Base-by-base conservation (phyloP, 2,113 vertebrate species). In the Microtus montanus region DNA sequence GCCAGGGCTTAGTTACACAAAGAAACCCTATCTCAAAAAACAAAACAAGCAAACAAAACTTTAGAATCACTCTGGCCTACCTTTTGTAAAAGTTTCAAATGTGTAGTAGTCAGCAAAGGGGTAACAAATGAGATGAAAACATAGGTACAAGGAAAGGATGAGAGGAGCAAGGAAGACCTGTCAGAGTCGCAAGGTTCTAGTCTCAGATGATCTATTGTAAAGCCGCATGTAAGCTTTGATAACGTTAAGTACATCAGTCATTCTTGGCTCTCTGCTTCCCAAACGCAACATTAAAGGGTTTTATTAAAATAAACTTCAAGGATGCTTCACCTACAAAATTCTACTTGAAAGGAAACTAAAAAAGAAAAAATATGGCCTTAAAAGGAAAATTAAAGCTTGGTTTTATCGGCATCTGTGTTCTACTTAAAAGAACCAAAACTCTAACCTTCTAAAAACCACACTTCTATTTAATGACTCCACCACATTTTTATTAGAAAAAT, bases 381-480 rank as follows among this genome's bases (percentile, higher is more conserved):
- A 93, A 91, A 80, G 38, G 74, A 30, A 13, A 58, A 28, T 35
- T 85, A 79, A 52, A 74, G 61, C 3, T 73, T 44, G 4, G 8
- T 78, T 95, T 73, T 33, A 24, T 47, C 61, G 47, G 7, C 26
- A 75, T 80, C 79, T 94, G 8, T 20, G 75, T 82, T 35, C 71
- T 84, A 86, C 12, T 74, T 70, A 75, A 73, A 26, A 89, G 10
- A 24, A 84, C 30, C 30, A 89, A 96, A 93, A 68, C 58, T n/a
- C 26, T 63, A 33, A 73, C 35, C 58, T 83, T 58, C 74, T 87
- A 83, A 30, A 5, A 91, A 8, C 38, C 33, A 41, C 33, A 49
- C 9, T 92, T 92, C 30, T 64, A 84, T 91, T 95, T 94, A 94
- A 96, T 85, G 89, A 63, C 28, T 38, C 33, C 61, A 78, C 87